phyloP scores from a whole-genome alignment of 2,113 vertebrate genomes.

The Theristicus caerulescens region DNA sequence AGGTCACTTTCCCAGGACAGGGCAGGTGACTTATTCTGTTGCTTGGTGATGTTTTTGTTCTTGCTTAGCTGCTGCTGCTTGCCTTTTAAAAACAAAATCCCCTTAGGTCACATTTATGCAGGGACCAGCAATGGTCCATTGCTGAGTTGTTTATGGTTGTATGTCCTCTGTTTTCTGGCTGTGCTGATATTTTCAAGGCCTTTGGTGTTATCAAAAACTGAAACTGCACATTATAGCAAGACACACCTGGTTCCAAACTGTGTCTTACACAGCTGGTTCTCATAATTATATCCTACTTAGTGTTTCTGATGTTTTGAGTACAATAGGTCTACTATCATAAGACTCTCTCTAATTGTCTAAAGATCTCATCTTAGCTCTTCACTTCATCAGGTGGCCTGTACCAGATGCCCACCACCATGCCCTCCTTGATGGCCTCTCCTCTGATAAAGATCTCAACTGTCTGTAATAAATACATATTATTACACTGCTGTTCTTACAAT shows the following conservation, averaged over 20 bases:
- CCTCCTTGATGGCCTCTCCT: not conserved
- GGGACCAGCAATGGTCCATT: not conserved
- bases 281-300: not conserved
- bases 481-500: not conserved
- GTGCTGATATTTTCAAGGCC: not conserved
- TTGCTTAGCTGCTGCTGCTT: not conserved
- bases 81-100: not conserved
- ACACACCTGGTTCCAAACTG: not conserved
- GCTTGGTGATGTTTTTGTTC: not conserved
- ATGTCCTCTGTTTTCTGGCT: not conserved
- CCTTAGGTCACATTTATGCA: not conserved
- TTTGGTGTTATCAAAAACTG: not conserved
- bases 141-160: too few relatives aligned
- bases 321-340: not conserved
- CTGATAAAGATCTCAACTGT: not conserved
- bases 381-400: not conserved
- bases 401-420: not conserved
- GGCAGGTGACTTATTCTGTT: not conserved
- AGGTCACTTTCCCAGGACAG: not conserved
- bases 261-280: not conserved
- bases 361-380: not conserved
- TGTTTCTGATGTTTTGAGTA: not conserved
- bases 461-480: not conserved
- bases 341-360: not conserved
- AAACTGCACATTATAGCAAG: not conserved